Evolutionary conservation across 2,113 vertebrate genomes (phyloP).

Genomic region (Platichthys stellatus): DNA sequence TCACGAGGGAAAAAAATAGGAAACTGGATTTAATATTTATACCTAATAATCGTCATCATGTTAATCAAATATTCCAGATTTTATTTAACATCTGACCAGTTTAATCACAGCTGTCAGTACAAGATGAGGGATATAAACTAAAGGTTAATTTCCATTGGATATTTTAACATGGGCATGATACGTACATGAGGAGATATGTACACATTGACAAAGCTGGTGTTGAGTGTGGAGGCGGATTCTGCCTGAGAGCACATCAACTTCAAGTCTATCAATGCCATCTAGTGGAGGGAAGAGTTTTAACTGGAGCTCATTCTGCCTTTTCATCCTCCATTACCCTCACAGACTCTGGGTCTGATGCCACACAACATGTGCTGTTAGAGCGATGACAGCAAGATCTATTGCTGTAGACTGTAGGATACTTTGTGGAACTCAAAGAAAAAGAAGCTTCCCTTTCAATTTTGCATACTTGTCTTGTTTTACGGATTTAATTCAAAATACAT

Average conservation of each 20-base stretch:
- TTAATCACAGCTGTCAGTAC: neutral
- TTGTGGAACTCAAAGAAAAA: too few relatives aligned
- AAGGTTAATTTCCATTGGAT: neutral
- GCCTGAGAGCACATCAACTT: slow-evolving; percentile 15
- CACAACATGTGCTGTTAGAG: too few relatives aligned
- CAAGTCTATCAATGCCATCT: slow-evolving; percentile 73
- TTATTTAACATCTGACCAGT: neutral
- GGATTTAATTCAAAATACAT: too few relatives aligned
- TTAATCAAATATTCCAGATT: slow-evolving; percentile 1
- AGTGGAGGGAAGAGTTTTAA: slow-evolving; percentile 55
- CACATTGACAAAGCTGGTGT: neutral
- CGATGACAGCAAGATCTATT: too few relatives aligned
- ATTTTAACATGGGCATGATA: neutral
- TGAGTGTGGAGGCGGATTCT: neutral
- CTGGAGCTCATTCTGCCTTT: neutral
- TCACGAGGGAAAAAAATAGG: neutral
- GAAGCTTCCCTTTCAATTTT: too few relatives aligned
- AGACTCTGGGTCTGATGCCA: neutral
- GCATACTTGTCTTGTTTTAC: too few relatives aligned
- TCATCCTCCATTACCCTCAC: neutral
- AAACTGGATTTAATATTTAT: neutral
- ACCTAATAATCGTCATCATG: neutral
- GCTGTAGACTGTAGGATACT: too few relatives aligned
- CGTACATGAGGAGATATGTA: neutral
- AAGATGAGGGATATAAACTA: neutral